Conservation (phyloP, 2,797 vertebrate genomes). For the Phaenicophaeus curvirostris region DNA sequence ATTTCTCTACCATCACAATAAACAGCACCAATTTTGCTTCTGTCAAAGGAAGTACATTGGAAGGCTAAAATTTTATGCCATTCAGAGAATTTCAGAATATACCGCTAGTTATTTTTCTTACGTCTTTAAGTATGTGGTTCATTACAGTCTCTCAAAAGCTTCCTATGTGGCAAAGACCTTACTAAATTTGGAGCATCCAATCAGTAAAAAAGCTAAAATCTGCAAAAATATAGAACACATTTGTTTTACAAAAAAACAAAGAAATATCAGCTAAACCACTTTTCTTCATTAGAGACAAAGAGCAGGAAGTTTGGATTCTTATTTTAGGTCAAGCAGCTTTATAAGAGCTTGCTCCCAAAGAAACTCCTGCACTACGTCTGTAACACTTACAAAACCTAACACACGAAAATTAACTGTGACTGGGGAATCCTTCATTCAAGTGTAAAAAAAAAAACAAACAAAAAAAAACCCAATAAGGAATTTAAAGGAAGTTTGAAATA, state of each 20-base stretch:
- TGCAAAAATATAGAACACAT: conserved; percentile 80
- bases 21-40: conserved; percentile 78
- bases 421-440: conserved; percentile 68
- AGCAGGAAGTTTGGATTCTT: conserved; percentile 75
- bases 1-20: conserved; percentile 70
- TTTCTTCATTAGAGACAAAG: conserved; percentile 75
- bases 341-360: conserved; percentile 68
- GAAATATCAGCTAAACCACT: conserved; percentile 65
- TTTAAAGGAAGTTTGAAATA: neutral
- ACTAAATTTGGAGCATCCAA: conserved; percentile 74
- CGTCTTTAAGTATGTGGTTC: conserved; percentile 45
- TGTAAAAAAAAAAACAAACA: neutral
- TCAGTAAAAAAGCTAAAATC: conserved; percentile 80
- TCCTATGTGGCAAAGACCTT: conserved; percentile 69
- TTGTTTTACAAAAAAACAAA: conserved; percentile 76
- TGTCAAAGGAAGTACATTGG: conserved; percentile 77
- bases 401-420: conserved; percentile 58
- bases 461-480: neutral
- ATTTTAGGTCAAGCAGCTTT: conserved; percentile 75
- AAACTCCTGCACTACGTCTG: conserved; percentile 73
- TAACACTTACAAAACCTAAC: conserved; percentile 62
- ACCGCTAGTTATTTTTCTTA: conserved; percentile 63
- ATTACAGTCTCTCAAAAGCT: conserved; percentile 68
- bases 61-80: conserved; percentile 73
- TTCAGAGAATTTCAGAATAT: conserved; percentile 76